Percentiles rank a stretch among this genome's conserved stretches.
These are phyloP conservation scores for Cyclophora albipunctata DNA, from an alignment of 2,888 invertebrate species.

Conservation along the genomic window DNA sequence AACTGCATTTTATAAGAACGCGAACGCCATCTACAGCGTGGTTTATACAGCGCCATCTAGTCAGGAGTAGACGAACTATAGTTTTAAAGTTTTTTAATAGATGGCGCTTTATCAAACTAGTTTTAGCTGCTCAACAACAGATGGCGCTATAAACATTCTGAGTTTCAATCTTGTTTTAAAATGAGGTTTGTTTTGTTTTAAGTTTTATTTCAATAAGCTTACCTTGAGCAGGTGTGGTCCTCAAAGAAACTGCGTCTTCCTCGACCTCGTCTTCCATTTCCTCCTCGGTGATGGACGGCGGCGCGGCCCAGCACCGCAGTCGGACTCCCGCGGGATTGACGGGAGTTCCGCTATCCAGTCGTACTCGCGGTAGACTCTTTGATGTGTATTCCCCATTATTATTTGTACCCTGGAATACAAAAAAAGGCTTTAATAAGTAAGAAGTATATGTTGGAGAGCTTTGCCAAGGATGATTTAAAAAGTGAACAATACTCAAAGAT, in stretches of 20 bases:
- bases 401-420: slow-evolving; percentile 41
- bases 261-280: slow-evolving; percentile 77
- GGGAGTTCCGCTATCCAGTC: slow-evolving; percentile 80
- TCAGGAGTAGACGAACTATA: slow-evolving; percentile 14
- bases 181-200: not conserved
- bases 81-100: not conserved
- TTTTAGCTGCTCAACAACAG: slow-evolving; percentile 23
- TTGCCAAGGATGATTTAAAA: too few relatives aligned
- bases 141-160: slow-evolving; percentile 25
- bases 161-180: not conserved
- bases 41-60: slow-evolving; percentile 30
- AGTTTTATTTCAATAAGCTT: slow-evolving; percentile 23
- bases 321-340: slow-evolving; percentile 77
- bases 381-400: slow-evolving; percentile 63
- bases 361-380: slow-evolving; percentile 76
- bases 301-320: slow-evolving; percentile 76
- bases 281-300: slow-evolving; percentile 81
- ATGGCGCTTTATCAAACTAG: not conserved
- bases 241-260: slow-evolving; percentile 78
- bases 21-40: slow-evolving; percentile 21
- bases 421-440: slow-evolving; percentile 3
- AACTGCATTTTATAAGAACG: too few relatives aligned
- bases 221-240: slow-evolving; percentile 79
- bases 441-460: too few relatives aligned
- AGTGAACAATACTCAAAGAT: too few relatives aligned